Base-by-base conservation (phyloP, 2,113 vertebrate species). In the Steatornis caripensis region DNA sequence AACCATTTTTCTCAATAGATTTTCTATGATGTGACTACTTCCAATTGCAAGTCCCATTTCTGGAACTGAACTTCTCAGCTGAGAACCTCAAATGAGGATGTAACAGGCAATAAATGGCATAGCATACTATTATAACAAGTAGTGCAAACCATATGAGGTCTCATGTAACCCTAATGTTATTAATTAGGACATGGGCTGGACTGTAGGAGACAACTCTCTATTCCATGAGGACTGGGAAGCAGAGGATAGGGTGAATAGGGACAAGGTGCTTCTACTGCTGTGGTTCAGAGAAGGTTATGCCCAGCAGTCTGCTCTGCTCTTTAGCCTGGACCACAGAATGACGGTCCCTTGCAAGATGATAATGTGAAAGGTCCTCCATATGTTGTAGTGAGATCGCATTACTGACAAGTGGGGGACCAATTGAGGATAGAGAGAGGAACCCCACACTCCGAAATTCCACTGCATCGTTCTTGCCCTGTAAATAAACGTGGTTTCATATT, bases 231-330 rank as follows among this genome's bases (percentile, higher is more conserved):
- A 29, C 1, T 61, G 53, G 32, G 55, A 81, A 77, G 7, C 8
- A 15, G 27, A 45, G 26, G 58, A 32, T 1, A 48, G 27, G 43
- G 8, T 30, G 27, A 30, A 64, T 27, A 84, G 12, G 14, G 26
- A 41, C 30, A 21, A 76, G 8, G 3, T 57, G 21, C 34, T 48
- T 51, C 48, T 68, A 7, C 62, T 2, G 3, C 53, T 68, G 53
- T 0, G 0, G 11, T 62, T 43, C n/a, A 64, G 53, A 36, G 20
- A 54, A 84, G 10, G 18, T 62, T 71, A 20, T 43, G 32, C 16
- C 13, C 20, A 66, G 30, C 11, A 41, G 14, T 46, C 21, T 84
- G 37, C 36, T 55, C 36, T n/a, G 27, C 34, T 77, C 15, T 68
- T 71, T 21, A 76, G 30, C 27, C 27, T 71, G 78, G 37, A n/a